phyloP scores from a whole-genome alignment of 2,888 invertebrate genomes.

The Acanthopleura granulata region DNA sequence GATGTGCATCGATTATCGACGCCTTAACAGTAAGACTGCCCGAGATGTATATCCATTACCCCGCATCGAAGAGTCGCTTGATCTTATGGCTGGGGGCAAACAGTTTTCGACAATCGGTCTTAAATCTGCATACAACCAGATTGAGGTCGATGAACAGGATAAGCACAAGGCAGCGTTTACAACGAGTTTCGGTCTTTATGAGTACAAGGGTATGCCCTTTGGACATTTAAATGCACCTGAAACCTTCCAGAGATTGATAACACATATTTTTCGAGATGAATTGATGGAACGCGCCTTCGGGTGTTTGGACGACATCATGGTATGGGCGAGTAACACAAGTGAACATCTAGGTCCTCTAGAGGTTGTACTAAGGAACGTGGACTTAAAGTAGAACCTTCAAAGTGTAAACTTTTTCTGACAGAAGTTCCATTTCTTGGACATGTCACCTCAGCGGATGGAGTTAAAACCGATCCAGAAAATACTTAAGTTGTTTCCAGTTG shows the following conservation, averaged over 20 bases:
- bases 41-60: conserved; percentile 13
- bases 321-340: background rate
- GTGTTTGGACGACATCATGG: conserved; percentile 6
- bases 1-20: conserved; percentile 8
- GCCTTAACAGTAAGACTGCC: conserved; percentile 14
- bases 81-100: conserved; percentile 23
- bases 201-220: conserved; percentile 31
- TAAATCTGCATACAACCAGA: conserved; percentile 26
- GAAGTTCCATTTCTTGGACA: conserved; percentile 6
- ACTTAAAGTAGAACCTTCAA: background rate
- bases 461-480: background rate
- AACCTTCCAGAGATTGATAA: conserved; percentile 31
- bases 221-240: conserved; percentile 29
- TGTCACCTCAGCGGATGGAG: conserved; percentile 8
- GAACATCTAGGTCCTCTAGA: background rate
- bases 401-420: background rate
- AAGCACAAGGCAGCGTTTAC: conserved; percentile 33
- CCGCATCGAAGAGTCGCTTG: conserved; percentile 26
- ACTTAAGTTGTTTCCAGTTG: background rate
- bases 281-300: background rate
- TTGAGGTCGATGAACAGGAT: conserved; percentile 27
- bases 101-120: conserved; percentile 27
- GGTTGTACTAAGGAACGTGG: background rate
- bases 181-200: conserved; percentile 28
- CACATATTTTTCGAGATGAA: conserved; percentile 6